These are phyloP conservation scores for Equus quagga DNA, from an alignment of 2,113 vertebrate genomes.

Conservation along the genomic window DNA sequence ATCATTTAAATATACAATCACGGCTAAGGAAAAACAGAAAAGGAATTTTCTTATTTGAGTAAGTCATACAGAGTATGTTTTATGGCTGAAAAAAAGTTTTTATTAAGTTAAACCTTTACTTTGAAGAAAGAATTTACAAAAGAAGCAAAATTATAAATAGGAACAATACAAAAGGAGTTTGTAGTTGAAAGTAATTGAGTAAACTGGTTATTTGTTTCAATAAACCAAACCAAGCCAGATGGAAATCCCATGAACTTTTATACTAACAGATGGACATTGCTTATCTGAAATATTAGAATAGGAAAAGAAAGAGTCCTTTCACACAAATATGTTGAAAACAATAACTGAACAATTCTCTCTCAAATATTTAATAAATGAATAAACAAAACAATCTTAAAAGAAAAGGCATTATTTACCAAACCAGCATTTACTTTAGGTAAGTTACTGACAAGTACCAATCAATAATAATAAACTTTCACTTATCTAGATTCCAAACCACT, in stretches of 20 bases:
- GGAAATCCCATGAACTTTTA: neutral
- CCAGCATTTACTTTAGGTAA: neutral
- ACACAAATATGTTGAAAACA: neutral
- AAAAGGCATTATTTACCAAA: neutral
- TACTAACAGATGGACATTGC: neutral
- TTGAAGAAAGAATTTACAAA: slow-evolving; percentile 39
- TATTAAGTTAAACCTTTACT: neutral
- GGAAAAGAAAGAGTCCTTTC: slow-evolving; percentile 7
- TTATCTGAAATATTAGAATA: slow-evolving; percentile 37
- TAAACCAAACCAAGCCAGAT: slow-evolving; percentile 4
- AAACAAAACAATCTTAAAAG: slow-evolving; percentile 28
- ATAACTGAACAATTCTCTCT: neutral
- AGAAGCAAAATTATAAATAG: slow-evolving; percentile 51
- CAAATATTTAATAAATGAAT: slow-evolving; percentile 29
- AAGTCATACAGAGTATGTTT: neutral
- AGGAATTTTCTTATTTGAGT: neutral
- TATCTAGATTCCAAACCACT: neutral
- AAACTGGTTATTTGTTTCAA: slow-evolving; percentile 46
- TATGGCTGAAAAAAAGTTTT: neutral
- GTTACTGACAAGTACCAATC: neutral
- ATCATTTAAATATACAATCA: slow-evolving; percentile 35
- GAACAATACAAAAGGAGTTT: neutral
- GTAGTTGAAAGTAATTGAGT: neutral
- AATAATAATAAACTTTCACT: slow-evolving; percentile 34
- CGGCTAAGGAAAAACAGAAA: slow-evolving; percentile 10